phyloP scores from a whole-genome alignment of 2,113 vertebrate genomes.

The Coreoperca whiteheadi region DNA sequence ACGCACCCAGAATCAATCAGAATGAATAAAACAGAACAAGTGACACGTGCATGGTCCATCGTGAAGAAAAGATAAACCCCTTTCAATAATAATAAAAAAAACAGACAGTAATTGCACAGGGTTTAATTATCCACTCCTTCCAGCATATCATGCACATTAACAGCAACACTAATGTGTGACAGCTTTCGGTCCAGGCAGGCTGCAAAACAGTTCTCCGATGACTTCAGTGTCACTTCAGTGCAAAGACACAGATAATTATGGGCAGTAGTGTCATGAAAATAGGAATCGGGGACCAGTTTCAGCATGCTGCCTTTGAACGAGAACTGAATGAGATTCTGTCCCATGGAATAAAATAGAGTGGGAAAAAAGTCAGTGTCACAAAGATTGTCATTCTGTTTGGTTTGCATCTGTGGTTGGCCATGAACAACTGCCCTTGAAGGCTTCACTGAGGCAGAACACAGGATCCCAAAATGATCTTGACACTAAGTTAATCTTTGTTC shows the following conservation, averaged over 20 bases:
- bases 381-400: slow-evolving; percentile 43
- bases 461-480: slow-evolving; percentile 36
- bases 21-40: slow-evolving; percentile 36
- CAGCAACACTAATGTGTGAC: slow-evolving; percentile 29
- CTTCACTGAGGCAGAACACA: slow-evolving; percentile 22
- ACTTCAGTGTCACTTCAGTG: slow-evolving; percentile 36
- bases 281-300: background rate
- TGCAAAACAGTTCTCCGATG: slow-evolving; percentile 26
- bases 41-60: slow-evolving; percentile 18
- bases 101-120: slow-evolving; percentile 9
- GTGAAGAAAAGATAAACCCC: slow-evolving; percentile 18
- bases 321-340: slow-evolving; percentile 41
- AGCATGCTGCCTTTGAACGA: slow-evolving; percentile 28
- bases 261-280: slow-evolving; percentile 14
- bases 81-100: slow-evolving; percentile 30
- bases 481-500: slow-evolving; percentile 29
- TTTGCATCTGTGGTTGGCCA: slow-evolving; percentile 17
- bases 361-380: slow-evolving; percentile 16
- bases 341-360: slow-evolving; percentile 5
- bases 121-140: slow-evolving; percentile 49
- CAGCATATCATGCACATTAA: slow-evolving; percentile 14
- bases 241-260: slow-evolving; percentile 29
- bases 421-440: slow-evolving; percentile 5
- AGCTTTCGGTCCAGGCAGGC: slow-evolving; percentile 1
- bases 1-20: slow-evolving; percentile 19